A percentile compares a stretch with the other conserved stretches of the same genome.
phyloP scores from a whole-genome alignment of 1,140 invertebrate genomes.

The Euborellia annulipes region DNA sequence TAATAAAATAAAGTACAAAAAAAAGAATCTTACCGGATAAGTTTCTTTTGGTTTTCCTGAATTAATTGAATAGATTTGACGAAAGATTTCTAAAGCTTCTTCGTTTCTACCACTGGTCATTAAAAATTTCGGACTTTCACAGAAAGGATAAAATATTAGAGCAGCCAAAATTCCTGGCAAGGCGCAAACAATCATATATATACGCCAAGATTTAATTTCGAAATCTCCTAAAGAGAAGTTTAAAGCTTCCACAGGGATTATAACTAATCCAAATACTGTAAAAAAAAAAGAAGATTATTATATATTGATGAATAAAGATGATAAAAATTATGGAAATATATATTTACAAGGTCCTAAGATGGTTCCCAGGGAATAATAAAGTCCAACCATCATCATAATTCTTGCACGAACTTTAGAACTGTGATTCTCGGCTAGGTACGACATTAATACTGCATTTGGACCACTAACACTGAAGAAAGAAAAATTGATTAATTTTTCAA shows the following conservation, averaged over 20 bases:
- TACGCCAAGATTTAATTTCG: slow-evolving; percentile 43
- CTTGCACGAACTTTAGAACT: not conserved
- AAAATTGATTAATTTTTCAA: too few species aligned
- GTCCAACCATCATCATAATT: slow-evolving; percentile 28
- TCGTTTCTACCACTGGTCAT: slow-evolving; percentile 34
- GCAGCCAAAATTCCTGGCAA: slow-evolving; percentile 42
- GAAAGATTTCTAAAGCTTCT: slow-evolving; percentile 35
- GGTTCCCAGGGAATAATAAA: not conserved
- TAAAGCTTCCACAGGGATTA: not conserved
- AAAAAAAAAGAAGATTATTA: not conserved
- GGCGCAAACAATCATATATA: slow-evolving; percentile 44
- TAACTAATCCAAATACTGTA: not conserved
- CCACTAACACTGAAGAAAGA: slow-evolving; percentile 1
- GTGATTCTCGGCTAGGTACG: slow-evolving; percentile 3
- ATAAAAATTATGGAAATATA: not conserved
- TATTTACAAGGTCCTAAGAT: slow-evolving; percentile 18
- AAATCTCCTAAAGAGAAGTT: slow-evolving; percentile 18
- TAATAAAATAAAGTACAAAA: not conserved
- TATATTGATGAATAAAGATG: not conserved
- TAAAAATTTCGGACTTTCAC: slow-evolving; percentile 56
- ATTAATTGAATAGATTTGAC: slow-evolving; percentile 35
- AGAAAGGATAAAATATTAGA: slow-evolving; percentile 38
- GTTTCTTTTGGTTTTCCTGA: slow-evolving; percentile 27
- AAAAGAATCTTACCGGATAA: slow-evolving; percentile 21
- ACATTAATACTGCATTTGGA: not conserved